Conservation (phyloP, 1,140 invertebrate species). For the Alviniconcha marisindica region DNA sequence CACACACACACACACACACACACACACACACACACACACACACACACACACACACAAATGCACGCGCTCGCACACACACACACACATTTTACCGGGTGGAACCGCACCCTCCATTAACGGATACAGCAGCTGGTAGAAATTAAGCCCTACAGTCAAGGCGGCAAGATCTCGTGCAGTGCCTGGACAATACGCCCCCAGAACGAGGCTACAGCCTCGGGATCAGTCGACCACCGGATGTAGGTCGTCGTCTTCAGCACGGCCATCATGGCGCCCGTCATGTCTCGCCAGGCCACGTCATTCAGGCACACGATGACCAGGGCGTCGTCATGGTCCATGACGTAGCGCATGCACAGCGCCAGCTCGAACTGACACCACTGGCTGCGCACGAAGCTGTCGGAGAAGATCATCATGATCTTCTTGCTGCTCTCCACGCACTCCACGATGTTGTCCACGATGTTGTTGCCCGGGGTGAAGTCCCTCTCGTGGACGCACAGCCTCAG, state of each 20-base stretch:
- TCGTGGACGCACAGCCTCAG: constrained; percentile 62
- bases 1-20: no score
- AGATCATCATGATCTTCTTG: constrained; percentile 49
- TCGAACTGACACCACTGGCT: constrained; percentile 64
- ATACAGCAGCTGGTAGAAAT: no score
- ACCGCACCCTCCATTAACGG: no score
- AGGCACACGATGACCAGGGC: constrained; percentile 40
- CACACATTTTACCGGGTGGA: no score
- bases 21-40: no score
- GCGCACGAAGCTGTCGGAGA: constrained; percentile 53
- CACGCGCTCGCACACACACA: no score
- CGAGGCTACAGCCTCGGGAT: no score
- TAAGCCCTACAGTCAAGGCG: no score
- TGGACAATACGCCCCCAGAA: no score
- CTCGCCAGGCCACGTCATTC: constrained; percentile 33
- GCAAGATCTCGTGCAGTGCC: no score
- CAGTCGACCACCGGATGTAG: neutral
- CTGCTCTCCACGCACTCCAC: constrained; percentile 54
- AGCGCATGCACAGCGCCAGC: constrained; percentile 72
- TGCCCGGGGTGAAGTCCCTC: constrained; percentile 59
- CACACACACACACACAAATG: no score
- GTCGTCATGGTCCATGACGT: constrained; percentile 34
- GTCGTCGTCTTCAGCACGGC: constrained; percentile 40
- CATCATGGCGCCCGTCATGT: constrained; percentile 34
- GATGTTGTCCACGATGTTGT: constrained; percentile 58